These are phyloP conservation scores for Platypus cylindrus DNA, from an alignment of 2,888 invertebrate genomes.

Conservation along the genomic window DNA sequence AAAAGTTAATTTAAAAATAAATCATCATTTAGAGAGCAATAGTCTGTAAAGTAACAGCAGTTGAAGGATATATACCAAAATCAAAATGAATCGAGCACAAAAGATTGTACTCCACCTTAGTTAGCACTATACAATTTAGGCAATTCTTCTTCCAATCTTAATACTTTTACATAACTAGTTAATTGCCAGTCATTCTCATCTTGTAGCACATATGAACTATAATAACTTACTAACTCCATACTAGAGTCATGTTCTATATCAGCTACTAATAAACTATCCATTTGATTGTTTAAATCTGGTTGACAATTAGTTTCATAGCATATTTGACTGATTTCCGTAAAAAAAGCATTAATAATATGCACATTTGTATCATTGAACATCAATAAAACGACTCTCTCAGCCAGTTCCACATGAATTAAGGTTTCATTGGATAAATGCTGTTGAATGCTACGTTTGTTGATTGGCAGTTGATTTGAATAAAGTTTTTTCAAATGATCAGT, in stretches of 20 bases:
- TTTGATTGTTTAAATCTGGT: conserved; percentile 60
- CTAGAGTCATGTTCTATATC: conserved; percentile 66
- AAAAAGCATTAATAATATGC: conserved; percentile 65
- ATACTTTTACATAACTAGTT: conserved; percentile 53
- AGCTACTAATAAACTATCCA: conserved; percentile 57
- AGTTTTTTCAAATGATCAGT: conserved; percentile 28
- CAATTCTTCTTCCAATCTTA: conserved; percentile 58
- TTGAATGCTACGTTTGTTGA: conserved; percentile 17
- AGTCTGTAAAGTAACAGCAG: too few relatives aligned
- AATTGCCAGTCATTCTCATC: conserved; percentile 45
- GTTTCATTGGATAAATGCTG: conserved; percentile 17
- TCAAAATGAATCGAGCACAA: too few relatives aligned
- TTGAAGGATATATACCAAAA: too few relatives aligned
- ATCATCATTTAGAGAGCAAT: too few relatives aligned
- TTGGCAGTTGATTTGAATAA: conserved; percentile 15
- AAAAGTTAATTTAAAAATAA: too few relatives aligned
- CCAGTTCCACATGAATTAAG: conserved; percentile 22
- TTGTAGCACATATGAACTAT: conserved; percentile 47
- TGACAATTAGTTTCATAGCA: conserved; percentile 52
- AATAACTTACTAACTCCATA: conserved; percentile 66
- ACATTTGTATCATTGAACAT: conserved; percentile 60
- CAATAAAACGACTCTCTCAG: conserved; percentile 63
- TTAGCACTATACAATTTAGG: conserved; percentile 50
- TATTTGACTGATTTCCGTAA: conserved; percentile 63
- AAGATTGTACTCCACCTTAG: too few relatives aligned